Base-by-base conservation (phyloP, 92 coral and sea anemone species). In the Epizoanthus illoricatus region DNA sequence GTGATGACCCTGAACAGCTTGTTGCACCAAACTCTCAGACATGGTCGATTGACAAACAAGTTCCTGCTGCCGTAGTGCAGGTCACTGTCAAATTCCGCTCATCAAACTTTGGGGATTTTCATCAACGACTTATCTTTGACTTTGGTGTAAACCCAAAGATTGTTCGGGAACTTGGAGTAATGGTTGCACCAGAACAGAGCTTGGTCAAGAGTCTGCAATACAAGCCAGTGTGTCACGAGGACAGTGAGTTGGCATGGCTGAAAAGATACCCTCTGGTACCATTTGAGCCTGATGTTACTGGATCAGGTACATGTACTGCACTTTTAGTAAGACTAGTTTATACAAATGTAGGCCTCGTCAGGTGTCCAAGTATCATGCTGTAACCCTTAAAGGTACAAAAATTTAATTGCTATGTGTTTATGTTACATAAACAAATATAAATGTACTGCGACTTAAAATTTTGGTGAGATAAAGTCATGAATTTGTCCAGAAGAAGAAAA, bases 191-290 rank as follows among this genome's bases (percentile, higher is more conserved):
- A 1, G 98, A 95, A 80, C 86, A 85, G 60, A 84, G 80, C 61
- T 88, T 95, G 69, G 79, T 93, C 7, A 85, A 83, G 12, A 87
- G 88, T 55, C 70, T 95, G 41, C 70, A 83, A 10, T 86, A 86
- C 65, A 69, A 84, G 55, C 84, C 85, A 7, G 80, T 90, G 36
- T 80, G 92, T 56, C 90, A 74, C 20, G 94, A 93, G 76, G 92
- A 95, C 20, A 95, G 89, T 76, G 98, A 95, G 68, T 73, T 93
- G 36, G 83, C 88, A 0, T 95, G 98, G 98, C 82, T 93, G 69
- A 73, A 82, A 73, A 95, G 85, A 83, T 89, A 91, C 71, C 76
- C 76, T 3, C 59, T 95, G 36, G 83, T 91, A 9, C 88, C 98
- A 7, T 93, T 93, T 87, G 93, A 95, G 66, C 74, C 81, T 20